phyloP scores from a whole-genome alignment of 2,797 vertebrate species.

The Gallinago solitaria region DNA sequence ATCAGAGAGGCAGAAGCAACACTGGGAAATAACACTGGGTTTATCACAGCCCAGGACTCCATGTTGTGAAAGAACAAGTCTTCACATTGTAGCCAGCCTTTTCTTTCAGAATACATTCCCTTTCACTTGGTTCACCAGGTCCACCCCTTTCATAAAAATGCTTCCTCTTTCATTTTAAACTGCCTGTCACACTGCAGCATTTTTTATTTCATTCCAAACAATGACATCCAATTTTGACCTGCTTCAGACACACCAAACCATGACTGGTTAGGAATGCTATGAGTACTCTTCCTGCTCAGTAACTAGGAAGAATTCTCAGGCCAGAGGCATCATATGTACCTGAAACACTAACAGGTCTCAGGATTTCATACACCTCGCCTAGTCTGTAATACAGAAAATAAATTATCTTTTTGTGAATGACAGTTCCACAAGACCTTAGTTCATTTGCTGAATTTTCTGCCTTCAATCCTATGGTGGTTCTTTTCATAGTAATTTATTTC shows the following conservation, averaged over 20 bases:
- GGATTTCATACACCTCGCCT: background rate
- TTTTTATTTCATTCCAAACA: background rate
- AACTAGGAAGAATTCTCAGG: background rate
- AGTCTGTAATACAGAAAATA: background rate
- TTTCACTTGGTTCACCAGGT: background rate
- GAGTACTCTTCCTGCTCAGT: background rate
- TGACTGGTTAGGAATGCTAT: background rate
- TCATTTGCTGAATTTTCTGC: background rate
- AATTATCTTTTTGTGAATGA: background rate
- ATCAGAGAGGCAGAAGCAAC: background rate
- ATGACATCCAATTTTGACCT: background rate
- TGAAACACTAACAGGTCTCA: background rate
- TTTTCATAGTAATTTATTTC: background rate
- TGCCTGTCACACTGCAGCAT: background rate
- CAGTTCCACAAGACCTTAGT: background rate
- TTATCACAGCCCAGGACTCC: background rate
- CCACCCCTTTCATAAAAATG: background rate
- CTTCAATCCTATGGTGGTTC: background rate
- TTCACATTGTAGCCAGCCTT: background rate
- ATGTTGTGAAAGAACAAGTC: background rate
- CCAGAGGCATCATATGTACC: background rate
- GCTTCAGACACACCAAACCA: background rate
- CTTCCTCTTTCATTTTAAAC: background rate
- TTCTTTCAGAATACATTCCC: background rate
- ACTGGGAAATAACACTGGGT: background rate